Base-by-base conservation (phyloP, 1,140 invertebrate genomes). In the Mycetomoellerius zeteki region DNA sequence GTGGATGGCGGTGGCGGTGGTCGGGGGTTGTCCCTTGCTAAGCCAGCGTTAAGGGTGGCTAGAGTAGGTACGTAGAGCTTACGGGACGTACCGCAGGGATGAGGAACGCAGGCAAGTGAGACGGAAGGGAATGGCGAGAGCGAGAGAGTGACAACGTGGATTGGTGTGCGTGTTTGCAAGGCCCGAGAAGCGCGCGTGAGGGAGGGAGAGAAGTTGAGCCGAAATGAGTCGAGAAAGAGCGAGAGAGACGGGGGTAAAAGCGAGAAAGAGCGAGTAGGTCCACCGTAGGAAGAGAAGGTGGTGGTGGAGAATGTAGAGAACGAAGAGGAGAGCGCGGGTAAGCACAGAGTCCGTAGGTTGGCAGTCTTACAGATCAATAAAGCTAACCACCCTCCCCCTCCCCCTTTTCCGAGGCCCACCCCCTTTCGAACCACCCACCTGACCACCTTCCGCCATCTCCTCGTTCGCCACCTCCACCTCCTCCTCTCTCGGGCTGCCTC, bases 291-390 rank as follows among this genome's bases (percentile, higher is more conserved):
- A 90, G 86, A 89, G 88, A 87, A 92, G 76, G 77, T 84, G 84
- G 88, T 88, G 90, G 84, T 88, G 84, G 91, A 90, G 93, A 90
- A 90, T 87, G 89, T 86, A 72, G 89, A 91, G 89, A 88, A 91
- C 86, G 92, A 90, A 90, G 91, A 90, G 93, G 91, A 90, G 91
- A 90, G 92, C 80, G 90, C 91, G 91, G 90, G 92, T 92, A 92
- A 93, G 92, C 91, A 91, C 78, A 91, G 92, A 93, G 93, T 94
- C 90, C 92, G 93, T 93, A 94, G 92, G 92, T 94, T 94, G 94
- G 94, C 92, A 95, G 95, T 95, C 94, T 95, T 95, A 95, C 95
- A 95, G 95, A 95, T 95, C 95, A 95, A 95, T 95, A 95, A 95
- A 95, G 94, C 94, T 95, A 95, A 95, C 94, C 94, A 95, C 93